Conservation (phyloP, 2,888 invertebrate genomes). For the Hydrotaea diabolus region DNA sequence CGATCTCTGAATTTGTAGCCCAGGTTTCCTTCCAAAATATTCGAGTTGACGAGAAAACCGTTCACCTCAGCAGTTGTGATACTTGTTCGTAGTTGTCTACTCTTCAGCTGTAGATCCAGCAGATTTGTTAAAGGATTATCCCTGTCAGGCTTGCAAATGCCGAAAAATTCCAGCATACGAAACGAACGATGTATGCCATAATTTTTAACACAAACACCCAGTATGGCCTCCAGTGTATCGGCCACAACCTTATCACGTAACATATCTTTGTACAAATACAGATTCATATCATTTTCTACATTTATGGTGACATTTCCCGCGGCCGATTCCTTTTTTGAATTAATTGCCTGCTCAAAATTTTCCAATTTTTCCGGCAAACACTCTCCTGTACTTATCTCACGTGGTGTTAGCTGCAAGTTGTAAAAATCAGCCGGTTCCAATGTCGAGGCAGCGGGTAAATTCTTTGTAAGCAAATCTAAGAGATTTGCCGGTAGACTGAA, state of each 20-base stretch:
- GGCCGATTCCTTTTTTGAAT: slow-evolving; percentile 56
- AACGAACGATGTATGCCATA: slow-evolving; percentile 81
- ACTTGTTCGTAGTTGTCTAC: slow-evolving; percentile 77
- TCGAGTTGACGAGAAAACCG: slow-evolving; percentile 80
- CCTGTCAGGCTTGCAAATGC: slow-evolving; percentile 82
- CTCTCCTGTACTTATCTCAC: slow-evolving; percentile 80
- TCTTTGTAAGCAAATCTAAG: slow-evolving; percentile 65
- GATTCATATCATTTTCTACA: slow-evolving; percentile 73
- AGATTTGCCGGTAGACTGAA: slow-evolving; percentile 84
- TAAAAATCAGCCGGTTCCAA: slow-evolving; percentile 82
- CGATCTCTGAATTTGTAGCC: slow-evolving; percentile 91
- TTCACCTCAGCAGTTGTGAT: slow-evolving; percentile 81
- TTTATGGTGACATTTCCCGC: slow-evolving; percentile 46
- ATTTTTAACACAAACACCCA: slow-evolving; percentile 86
- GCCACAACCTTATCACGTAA: slow-evolving; percentile 86
- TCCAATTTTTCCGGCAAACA: slow-evolving; percentile 70
- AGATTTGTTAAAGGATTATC: slow-evolving; percentile 74
- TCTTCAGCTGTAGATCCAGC: slow-evolving; percentile 73
- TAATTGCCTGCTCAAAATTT: slow-evolving; percentile 71
- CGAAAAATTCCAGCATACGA: slow-evolving; percentile 85
- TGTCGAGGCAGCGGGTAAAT: slow-evolving; percentile 66
- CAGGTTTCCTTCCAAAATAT: slow-evolving; percentile 84
- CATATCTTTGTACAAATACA: slow-evolving; percentile 81
- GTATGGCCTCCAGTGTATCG: slow-evolving; percentile 90
- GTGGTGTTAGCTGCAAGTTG: slow-evolving; percentile 80